Conservation (phyloP, 2,797 vertebrate species). For the Gymnothorax javanicus region DNA sequence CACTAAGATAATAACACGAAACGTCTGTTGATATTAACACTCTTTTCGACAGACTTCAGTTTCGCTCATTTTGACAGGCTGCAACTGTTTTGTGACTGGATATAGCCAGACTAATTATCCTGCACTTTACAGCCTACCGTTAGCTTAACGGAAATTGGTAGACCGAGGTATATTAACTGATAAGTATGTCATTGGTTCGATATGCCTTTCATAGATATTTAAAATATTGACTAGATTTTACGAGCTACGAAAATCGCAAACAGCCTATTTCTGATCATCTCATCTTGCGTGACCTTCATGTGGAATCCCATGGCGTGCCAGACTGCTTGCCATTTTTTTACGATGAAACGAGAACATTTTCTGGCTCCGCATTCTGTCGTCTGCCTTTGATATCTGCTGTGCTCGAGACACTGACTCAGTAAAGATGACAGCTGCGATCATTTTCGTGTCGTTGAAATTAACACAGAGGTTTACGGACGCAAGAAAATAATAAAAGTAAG, state of each 20-base stretch:
- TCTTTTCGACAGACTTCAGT: background rate
- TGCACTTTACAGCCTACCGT: background rate
- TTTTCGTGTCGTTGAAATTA: constrained; percentile 31
- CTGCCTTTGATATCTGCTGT: constrained; percentile 23
- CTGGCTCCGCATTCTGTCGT: constrained; percentile 5
- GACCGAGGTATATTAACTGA: background rate
- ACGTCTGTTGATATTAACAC: background rate
- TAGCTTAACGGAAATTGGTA: background rate
- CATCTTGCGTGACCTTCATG: background rate
- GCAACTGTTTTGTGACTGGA: background rate
- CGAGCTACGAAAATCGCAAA: background rate
- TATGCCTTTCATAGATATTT: background rate
- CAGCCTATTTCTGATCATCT: constrained; percentile 11
- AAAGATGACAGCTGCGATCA: constrained; percentile 37
- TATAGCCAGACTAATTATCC: background rate
- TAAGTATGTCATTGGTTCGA: background rate
- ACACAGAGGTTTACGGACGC: constrained; percentile 23
- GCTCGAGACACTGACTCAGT: constrained; percentile 25
- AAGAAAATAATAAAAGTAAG: constrained; percentile 22
- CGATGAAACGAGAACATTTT: constrained; percentile 4
- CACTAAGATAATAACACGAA: too few relatives aligned
- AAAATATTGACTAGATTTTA: background rate
- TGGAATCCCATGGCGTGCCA: constrained; percentile 1
- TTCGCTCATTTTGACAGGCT: background rate
- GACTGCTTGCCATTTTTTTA: constrained; percentile 17